phyloP scores from a whole-genome alignment of 2,888 invertebrate species.

The Bruchidius siliquastri region DNA sequence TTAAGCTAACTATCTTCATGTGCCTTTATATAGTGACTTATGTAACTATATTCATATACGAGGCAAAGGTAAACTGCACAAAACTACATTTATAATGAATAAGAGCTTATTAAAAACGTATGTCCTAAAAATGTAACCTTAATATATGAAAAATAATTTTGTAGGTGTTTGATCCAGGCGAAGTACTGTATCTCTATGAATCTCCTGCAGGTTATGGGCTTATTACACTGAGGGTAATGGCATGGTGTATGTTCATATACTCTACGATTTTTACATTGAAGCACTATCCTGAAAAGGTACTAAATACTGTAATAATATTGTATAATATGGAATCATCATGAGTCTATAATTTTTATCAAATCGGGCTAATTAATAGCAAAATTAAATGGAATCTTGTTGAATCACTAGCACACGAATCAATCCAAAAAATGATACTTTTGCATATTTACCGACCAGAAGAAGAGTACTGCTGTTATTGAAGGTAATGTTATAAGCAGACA shows the following conservation, averaged over 20 bases:
- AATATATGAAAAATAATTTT: too few relatives aligned
- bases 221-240: conserved; percentile 66
- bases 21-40: conserved; percentile 70
- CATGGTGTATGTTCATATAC: conserved; percentile 79
- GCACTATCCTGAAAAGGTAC: conserved; percentile 76
- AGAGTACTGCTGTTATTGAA: too few relatives aligned
- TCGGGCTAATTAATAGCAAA: too few relatives aligned
- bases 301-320: background rate
- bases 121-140: too few relatives aligned
- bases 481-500: too few relatives aligned
- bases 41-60: conserved; percentile 72
- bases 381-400: too few relatives aligned
- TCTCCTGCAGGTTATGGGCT: conserved; percentile 85
- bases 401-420: too few relatives aligned
- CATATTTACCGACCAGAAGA: too few relatives aligned
- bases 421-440: too few relatives aligned
- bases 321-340: too few relatives aligned
- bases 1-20: conserved; percentile 77
- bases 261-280: conserved; percentile 68
- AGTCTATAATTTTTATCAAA: too few relatives aligned
- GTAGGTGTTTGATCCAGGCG: conserved; percentile 85
- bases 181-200: conserved; percentile 86
- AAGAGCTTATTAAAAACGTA: background rate
- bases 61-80: conserved; percentile 64
- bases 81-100: too few relatives aligned